These are phyloP conservation scores for Fundulus diaphanus DNA, from an alignment of 2,797 vertebrate genomes.

Conservation along the genomic window DNA sequence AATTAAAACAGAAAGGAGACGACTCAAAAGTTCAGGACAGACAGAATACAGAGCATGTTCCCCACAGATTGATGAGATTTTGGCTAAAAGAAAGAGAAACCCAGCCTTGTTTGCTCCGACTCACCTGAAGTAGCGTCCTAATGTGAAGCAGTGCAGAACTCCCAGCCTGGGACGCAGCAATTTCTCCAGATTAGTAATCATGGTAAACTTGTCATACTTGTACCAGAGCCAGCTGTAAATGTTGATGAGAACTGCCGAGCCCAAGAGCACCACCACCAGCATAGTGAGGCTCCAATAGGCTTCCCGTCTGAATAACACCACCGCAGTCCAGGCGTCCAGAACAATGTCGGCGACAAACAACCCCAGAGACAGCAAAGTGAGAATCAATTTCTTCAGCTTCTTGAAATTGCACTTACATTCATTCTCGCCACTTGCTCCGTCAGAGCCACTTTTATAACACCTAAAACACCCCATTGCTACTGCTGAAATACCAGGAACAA, in stretches of 20 bases:
- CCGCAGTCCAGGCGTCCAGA: conserved; percentile 52
- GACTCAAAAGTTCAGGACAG: neutral
- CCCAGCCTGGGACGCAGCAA: fast-evolving
- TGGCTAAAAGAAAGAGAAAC: neutral
- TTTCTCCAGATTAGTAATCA: conserved; percentile 29
- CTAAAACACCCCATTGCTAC: no score
- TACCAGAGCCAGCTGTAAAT: conserved; percentile 81
- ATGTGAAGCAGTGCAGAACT: conserved; percentile 68
- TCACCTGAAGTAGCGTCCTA: conserved; percentile 76
- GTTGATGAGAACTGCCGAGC: conserved; percentile 72
- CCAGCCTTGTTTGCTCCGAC: neutral
- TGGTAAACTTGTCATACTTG: conserved; percentile 9
- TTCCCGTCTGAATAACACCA: conserved; percentile 55
- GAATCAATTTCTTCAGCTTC: conserved; percentile 1
- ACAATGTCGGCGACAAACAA: conserved; percentile 59
- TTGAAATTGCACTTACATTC: no score
- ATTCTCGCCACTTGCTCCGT: no score
- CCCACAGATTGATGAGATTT: no score
- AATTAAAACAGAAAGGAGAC: neutral
- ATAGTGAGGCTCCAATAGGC: conserved; percentile 45
- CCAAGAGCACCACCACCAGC: conserved; percentile 68
- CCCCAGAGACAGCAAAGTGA: conserved; percentile 12
- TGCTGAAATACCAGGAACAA: no score
- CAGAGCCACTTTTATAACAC: no score
- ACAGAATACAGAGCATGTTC: no score